Conservation (phyloP, 2,797 vertebrate genomes). For the Darevskia mixta region DNA sequence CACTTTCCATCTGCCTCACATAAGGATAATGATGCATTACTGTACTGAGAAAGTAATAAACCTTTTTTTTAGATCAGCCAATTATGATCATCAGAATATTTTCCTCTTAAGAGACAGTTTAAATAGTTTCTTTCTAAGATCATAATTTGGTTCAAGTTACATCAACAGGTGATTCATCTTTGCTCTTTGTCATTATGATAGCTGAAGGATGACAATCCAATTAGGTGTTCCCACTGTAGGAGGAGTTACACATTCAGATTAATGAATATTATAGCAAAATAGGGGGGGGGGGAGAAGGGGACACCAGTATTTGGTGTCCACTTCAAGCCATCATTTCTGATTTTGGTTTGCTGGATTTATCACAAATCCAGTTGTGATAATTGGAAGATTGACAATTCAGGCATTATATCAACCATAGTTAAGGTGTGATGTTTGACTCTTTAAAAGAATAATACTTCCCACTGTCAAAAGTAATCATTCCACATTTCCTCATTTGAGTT, state of each 20-base stretch:
- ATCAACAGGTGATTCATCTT: slow-evolving; percentile 27
- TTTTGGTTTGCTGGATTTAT: no score
- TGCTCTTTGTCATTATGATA: slow-evolving; percentile 36
- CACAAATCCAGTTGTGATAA: no score
- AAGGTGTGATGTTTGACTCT: not conserved
- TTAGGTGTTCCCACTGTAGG: not conserved
- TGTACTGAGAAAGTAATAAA: slow-evolving; percentile 43
- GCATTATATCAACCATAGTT: not conserved
- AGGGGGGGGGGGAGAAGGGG: no score
- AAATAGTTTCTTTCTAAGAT: slow-evolving; percentile 43
- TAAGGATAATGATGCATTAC: slow-evolving; percentile 48
- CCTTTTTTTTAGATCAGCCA: slow-evolving; percentile 44
- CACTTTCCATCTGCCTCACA: slow-evolving; percentile 43
- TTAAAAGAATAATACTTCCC: not conserved
- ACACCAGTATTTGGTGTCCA: no score
- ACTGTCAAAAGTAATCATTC: not conserved
- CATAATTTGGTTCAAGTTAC: slow-evolving; percentile 39
- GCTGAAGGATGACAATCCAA: not conserved
- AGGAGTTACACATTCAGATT: not conserved
- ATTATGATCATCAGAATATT: slow-evolving; percentile 37
- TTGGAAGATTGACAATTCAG: not conserved
- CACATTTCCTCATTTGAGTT: not conserved
- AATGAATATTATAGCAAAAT: not conserved
- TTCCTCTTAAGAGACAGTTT: slow-evolving; percentile 30
- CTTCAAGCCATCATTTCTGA: no score